phyloP scores from a whole-genome alignment of 1,140 invertebrate genomes.

The Drosophila sp. region DNA sequence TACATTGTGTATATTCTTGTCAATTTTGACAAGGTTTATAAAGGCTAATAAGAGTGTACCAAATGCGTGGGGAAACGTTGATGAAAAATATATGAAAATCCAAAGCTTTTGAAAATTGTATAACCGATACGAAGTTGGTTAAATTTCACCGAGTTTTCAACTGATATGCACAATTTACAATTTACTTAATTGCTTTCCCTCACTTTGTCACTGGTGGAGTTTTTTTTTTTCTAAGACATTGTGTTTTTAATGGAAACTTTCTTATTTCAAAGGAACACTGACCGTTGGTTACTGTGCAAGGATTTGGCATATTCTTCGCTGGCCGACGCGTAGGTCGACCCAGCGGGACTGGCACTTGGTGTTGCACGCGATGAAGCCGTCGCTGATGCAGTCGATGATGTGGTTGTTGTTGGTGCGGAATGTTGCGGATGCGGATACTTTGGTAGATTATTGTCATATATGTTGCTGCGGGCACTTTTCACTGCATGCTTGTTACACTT shows the following conservation, averaged over 20 bases:
- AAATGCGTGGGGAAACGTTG: no score
- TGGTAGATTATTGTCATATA: slow-evolving; percentile 63
- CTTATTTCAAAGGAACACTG: slow-evolving; percentile 18
- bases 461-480: slow-evolving; percentile 44
- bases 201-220: not conserved
- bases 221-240: not conserved
- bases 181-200: no score
- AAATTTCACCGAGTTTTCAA: no score
- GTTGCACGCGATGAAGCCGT: slow-evolving; percentile 20
- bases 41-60: no score
- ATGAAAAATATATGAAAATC: no score
- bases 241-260: not conserved
- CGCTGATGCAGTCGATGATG: slow-evolving; percentile 36
- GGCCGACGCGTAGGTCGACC: slow-evolving; percentile 31
- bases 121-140: no score
- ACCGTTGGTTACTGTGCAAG: slow-evolving; percentile 62
- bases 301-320: slow-evolving; percentile 64
- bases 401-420: slow-evolving; percentile 40
- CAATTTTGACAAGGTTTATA: no score
- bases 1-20: no score
- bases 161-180: no score
- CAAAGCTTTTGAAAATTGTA: no score
- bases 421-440: slow-evolving; percentile 39
- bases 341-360: slow-evolving; percentile 36
- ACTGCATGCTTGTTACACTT: slow-evolving; percentile 52